Evolutionary conservation across 2,888 invertebrate genomes (phyloP).

Genomic region (Ormia ochracea): DNA sequence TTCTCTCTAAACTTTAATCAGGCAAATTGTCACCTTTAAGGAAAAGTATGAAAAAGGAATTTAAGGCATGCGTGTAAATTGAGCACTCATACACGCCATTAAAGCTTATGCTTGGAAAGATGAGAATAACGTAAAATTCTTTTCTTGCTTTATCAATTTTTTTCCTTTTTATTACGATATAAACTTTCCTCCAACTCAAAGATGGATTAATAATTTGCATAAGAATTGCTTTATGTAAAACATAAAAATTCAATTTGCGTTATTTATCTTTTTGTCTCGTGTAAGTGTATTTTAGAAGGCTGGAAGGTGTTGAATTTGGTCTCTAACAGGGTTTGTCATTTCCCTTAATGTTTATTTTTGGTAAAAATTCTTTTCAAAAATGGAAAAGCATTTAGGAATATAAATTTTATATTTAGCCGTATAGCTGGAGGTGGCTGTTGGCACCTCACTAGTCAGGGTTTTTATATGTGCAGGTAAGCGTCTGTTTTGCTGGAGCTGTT

Average conservation of each 20-base stretch:
- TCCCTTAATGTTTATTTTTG: constrained; percentile 8
- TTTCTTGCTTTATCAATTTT: neutral
- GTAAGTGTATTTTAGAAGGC: neutral
- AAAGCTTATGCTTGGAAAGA: neutral
- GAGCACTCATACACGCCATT: neutral
- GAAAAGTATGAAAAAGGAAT: neutral
- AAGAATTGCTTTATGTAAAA: constrained; percentile 64
- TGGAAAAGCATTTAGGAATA: constrained; percentile 17
- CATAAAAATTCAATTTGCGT: constrained; percentile 65
- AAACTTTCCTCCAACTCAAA: constrained; percentile 25
- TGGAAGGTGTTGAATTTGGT: neutral
- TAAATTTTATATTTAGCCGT: constrained; percentile 38
- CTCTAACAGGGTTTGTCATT: neutral
- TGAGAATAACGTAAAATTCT: neutral
- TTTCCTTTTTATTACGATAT: constrained; percentile 20
- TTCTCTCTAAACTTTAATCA: neutral
- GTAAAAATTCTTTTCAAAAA: neutral
- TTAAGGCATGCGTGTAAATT: constrained; percentile 42
- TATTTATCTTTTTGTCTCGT: constrained; percentile 15
- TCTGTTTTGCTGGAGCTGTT: neutral
- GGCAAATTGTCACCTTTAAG: constrained; percentile 23
- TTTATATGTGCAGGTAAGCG: too few relatives aligned
- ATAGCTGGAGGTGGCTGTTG: too few relatives aligned
- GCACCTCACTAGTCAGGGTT: too few relatives aligned
- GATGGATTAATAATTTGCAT: constrained; percentile 63